Conservation (phyloP, 2,113 vertebrate species). For the Passerina amoena region DNA sequence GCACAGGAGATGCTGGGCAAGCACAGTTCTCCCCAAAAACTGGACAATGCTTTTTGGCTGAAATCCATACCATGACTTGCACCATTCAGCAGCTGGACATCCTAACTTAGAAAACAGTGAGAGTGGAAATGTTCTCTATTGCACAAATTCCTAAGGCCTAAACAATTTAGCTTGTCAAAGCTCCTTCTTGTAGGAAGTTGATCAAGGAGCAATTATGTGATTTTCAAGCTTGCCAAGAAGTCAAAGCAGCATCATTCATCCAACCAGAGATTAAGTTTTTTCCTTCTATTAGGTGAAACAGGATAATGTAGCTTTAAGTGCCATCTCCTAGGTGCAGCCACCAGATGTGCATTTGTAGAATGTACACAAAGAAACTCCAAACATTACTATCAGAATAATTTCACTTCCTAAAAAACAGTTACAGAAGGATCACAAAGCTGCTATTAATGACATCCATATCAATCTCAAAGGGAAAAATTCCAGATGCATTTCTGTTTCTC, state of each 20-base stretch:
- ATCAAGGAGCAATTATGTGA: neutral
- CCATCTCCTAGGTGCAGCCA: neutral
- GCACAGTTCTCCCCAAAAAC: neutral
- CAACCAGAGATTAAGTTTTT: neutral
- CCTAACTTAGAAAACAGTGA: neutral
- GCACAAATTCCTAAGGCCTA: neutral
- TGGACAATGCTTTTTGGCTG: neutral
- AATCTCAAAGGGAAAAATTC: neutral
- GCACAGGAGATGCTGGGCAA: neutral
- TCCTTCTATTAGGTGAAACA: neutral
- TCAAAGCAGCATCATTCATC: neutral
- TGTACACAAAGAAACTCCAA: neutral
- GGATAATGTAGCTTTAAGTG: neutral
- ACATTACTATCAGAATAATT: neutral
- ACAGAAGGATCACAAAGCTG: slow-evolving; percentile 15
- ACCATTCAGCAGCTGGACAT: neutral
- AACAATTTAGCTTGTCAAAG: slow-evolving; percentile 1
- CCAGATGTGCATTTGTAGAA: neutral
- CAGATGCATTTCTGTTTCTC: slow-evolving; percentile 36
- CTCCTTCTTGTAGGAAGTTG: neutral
- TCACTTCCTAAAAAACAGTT: neutral
- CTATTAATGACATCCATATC: neutral
- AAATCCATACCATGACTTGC: neutral
- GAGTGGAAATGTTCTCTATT: neutral
- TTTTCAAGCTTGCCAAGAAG: neutral